Conservation (phyloP, 2,797 vertebrate genomes). For the Mergus octosetaceus region DNA sequence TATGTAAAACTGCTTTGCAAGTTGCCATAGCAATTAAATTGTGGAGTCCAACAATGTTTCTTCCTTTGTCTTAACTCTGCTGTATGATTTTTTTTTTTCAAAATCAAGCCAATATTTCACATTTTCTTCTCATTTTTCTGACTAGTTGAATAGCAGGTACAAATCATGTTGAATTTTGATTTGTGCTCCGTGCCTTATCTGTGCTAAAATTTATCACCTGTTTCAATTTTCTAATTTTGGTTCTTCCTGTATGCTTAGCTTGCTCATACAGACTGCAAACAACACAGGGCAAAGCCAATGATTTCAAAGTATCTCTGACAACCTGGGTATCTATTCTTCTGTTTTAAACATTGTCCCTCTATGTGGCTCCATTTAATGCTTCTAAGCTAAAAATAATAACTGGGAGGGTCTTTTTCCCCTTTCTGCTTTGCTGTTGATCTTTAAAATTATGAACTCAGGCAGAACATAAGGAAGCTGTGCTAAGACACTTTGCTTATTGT, state of each 20-base stretch:
- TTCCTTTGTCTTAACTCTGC: slow-evolving; percentile 41
- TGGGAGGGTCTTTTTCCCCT: background rate
- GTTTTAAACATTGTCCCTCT: background rate
- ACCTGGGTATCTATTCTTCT: background rate
- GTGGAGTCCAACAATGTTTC: background rate
- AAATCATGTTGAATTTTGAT: background rate
- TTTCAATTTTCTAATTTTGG: background rate
- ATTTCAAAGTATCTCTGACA: background rate
- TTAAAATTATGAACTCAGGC: background rate
- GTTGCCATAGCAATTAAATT: slow-evolving; percentile 59
- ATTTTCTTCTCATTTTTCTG: background rate
- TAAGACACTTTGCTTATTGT: background rate
- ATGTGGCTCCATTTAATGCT: background rate
- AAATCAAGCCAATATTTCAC: slow-evolving; percentile 3
- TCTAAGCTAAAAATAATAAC: background rate
- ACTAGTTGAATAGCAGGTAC: background rate
- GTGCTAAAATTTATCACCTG: background rate
- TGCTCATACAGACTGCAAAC: background rate
- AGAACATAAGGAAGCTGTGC: background rate
- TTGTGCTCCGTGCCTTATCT: background rate
- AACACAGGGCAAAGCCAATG: background rate
- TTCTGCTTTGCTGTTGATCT: background rate
- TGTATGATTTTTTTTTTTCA: slow-evolving; percentile 53
- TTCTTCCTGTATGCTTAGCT: background rate
- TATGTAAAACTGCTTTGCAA: slow-evolving; percentile 54